These are phyloP conservation scores for Ailurus styani DNA, from an alignment of 2,113 vertebrate genomes.

Conservation along the genomic window DNA sequence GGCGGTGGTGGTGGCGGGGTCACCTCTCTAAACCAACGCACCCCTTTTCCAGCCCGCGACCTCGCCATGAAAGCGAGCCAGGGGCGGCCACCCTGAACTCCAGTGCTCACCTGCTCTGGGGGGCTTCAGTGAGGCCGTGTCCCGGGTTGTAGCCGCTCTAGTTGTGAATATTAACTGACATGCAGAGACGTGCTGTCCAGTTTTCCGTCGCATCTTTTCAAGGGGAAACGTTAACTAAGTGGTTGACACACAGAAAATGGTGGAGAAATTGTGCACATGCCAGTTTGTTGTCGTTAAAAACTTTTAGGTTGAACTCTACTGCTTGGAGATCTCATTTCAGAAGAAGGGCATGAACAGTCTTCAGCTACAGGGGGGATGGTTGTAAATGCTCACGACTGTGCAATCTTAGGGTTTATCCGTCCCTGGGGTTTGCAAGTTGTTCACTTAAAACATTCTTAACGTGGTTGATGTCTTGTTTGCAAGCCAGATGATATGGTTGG, in stretches of 20 bases:
- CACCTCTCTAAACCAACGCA: conserved; percentile 47
- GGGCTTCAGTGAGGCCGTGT: conserved; percentile 80
- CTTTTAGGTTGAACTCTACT: conserved; percentile 87
- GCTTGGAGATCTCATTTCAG: conserved; percentile 88
- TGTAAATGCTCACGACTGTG: conserved; percentile 87
- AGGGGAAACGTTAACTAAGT: conserved; percentile 87
- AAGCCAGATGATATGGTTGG: conserved; percentile 83
- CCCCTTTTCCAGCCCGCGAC: conserved; percentile 61
- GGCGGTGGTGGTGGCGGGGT: conserved; percentile 52
- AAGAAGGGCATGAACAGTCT: conserved; percentile 88
- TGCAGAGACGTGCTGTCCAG: conserved; percentile 91
- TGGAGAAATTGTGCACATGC: conserved; percentile 92
- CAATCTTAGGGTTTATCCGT: conserved; percentile 84
- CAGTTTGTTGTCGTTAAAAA: conserved; percentile 84
- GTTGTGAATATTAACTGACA: conserved; percentile 90
- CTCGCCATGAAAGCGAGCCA: conserved; percentile 48
- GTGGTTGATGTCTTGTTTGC: conserved; percentile 84
- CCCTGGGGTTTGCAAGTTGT: conserved; percentile 87
- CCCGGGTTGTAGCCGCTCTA: conserved; percentile 85
- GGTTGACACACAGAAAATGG: conserved; percentile 86
- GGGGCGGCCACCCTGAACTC: conserved; percentile 80
- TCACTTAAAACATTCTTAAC: conserved; percentile 89
- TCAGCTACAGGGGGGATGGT: conserved; percentile 86
- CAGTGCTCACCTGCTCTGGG: conserved; percentile 88
- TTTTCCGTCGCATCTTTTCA: conserved; percentile 89